Evolutionary conservation across 2,888 invertebrate genomes (phyloP).

Genomic region (Meghimatium bilineatum): DNA sequence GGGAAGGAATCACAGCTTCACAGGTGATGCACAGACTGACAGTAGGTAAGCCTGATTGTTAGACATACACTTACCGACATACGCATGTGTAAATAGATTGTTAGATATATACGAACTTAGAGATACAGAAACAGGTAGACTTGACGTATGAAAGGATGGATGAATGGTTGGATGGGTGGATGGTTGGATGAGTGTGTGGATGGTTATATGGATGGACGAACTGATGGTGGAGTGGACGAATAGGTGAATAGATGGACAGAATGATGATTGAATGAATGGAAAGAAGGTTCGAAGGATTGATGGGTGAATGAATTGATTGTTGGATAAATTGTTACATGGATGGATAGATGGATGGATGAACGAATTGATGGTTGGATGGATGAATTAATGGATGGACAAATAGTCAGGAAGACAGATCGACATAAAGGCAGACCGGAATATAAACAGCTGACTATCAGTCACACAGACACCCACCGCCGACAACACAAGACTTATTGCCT

Average conservation of each 20-base stretch:
- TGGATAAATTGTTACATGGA: no score
- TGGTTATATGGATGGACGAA: slow-evolving; percentile 13
- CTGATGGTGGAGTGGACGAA: background rate
- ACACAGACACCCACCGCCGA: no score
- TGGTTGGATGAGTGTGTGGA: slow-evolving; percentile 5
- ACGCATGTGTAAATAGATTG: no score
- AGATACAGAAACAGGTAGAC: background rate
- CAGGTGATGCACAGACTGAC: no score
- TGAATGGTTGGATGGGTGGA: slow-evolving; percentile 3
- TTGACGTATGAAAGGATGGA: background rate
- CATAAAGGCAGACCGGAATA: background rate
- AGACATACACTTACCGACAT: no score
- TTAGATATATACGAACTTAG: no score
- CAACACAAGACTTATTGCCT: no score
- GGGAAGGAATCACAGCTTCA: no score
- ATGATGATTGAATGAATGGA: background rate
- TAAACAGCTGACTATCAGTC: no score
- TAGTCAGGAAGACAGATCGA: background rate
- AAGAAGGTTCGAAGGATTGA: background rate
- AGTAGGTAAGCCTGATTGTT: no score
- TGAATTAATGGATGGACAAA: background rate
- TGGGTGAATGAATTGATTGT: background rate
- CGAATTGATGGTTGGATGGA: no score
- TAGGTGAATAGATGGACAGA: background rate
- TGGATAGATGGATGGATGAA: no score